A percentile compares a stretch with the other conserved stretches of the same genome.
These are phyloP conservation scores for Hedychridium roseum DNA, from an alignment of 2,888 invertebrate genomes.

Conservation along the genomic window DNA sequence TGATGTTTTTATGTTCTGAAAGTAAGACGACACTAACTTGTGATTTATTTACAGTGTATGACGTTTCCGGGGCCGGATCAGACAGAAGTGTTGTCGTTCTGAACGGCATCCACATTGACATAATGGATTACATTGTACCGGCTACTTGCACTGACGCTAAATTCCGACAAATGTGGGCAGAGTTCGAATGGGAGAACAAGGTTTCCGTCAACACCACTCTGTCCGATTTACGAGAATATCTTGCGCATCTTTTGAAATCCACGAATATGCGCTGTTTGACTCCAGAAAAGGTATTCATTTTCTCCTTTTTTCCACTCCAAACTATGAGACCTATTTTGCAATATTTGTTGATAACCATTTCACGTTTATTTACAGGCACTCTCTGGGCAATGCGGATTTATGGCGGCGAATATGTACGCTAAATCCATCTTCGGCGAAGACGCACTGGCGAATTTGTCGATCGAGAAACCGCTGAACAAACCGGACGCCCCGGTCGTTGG, in stretches of 20 bases:
- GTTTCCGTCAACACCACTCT: slow-evolving; percentile 94
- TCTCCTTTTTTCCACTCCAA: not conserved
- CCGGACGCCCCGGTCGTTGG: slow-evolving; percentile 90
- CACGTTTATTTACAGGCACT: slow-evolving; percentile 71
- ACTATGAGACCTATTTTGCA: not conserved
- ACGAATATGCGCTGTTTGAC: slow-evolving; percentile 99
- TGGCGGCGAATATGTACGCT: slow-evolving; percentile 99
- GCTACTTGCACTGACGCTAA: slow-evolving; percentile 93
- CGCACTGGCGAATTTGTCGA: slow-evolving; percentile 97
- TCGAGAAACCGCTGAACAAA: slow-evolving; percentile 92
- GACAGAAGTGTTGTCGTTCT: slow-evolving; percentile 97
- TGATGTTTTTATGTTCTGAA: slow-evolving; percentile 8
- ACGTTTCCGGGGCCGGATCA: slow-evolving; percentile 90
- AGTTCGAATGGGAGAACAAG: slow-evolving; percentile 99
- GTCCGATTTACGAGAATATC: slow-evolving; percentile 90
- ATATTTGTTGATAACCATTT: slow-evolving; percentile 2
- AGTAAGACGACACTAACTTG: too few relatives aligned
- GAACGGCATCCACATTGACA: slow-evolving; percentile 99
- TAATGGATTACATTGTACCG: slow-evolving; percentile 99
- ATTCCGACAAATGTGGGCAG: slow-evolving; percentile 99
- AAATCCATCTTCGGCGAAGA: slow-evolving; percentile 98
- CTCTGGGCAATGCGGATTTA: slow-evolving; percentile 97
- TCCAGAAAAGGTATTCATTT: slow-evolving; percentile 80
- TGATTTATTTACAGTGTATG: slow-evolving; percentile 79
- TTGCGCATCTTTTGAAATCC: slow-evolving; percentile 88